phyloP scores from a whole-genome alignment of 2,797 vertebrate genomes.

The Poecilia wingei region DNA sequence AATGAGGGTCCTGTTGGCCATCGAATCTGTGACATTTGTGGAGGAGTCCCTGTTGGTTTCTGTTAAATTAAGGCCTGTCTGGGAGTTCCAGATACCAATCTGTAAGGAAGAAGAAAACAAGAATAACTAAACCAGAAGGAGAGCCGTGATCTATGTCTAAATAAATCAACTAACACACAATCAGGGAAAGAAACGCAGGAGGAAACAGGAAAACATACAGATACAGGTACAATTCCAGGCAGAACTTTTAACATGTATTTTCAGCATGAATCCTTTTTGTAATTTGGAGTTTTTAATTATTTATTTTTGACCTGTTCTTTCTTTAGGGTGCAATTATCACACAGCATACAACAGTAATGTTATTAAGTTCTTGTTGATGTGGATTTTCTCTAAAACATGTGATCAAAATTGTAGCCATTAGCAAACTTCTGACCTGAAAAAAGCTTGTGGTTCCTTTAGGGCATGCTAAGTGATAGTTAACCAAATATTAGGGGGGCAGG shows the following conservation, averaged over 20 bases:
- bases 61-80: slow-evolving; percentile 94
- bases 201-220: slow-evolving; percentile 13
- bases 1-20: slow-evolving; percentile 94
- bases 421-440: neutral
- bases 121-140: slow-evolving; percentile 14
- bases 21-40: slow-evolving; percentile 90
- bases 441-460: neutral
- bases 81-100: slow-evolving; percentile 98
- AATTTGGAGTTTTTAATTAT: neutral
- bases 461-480: neutral
- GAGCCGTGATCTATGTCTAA: neutral
- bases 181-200: slow-evolving; percentile 15
- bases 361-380: neutral
- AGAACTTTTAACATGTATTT: neutral
- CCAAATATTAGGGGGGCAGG: neutral
- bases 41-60: slow-evolving; percentile 88
- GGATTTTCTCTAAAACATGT: neutral
- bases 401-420: neutral
- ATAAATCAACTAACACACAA: slow-evolving; percentile 1
- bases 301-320: neutral
- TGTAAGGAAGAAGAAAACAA: slow-evolving; percentile 57
- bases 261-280: neutral
- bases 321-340: neutral
- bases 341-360: neutral
- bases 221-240: neutral